Evolutionary conservation across 2,113 vertebrate genomes (phyloP).

Genomic region (Chaetodon auriga): DNA sequence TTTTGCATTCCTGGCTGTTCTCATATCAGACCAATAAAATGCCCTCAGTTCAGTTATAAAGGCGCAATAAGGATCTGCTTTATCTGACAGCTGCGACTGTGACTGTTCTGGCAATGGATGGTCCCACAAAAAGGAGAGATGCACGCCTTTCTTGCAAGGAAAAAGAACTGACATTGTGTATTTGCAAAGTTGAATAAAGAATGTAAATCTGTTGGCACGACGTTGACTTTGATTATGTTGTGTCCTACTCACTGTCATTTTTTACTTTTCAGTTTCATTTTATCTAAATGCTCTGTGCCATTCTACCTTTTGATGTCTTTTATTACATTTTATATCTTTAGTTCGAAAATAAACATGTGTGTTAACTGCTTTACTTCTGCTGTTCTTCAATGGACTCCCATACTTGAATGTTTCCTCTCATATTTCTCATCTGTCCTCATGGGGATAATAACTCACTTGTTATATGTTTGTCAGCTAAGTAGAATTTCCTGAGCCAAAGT

Average conservation of each 20-base stretch:
- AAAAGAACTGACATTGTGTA: neutral
- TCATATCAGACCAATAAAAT: slow-evolving; percentile 5
- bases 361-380: neutral
- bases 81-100: neutral
- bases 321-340: neutral
- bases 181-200: neutral
- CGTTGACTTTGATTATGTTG: neutral
- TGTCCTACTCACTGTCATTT: neutral
- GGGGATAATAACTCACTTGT: slow-evolving; percentile 32
- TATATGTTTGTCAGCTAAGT: slow-evolving; percentile 30
- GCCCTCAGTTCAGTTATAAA: neutral
- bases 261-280: neutral
- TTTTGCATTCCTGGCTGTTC: neutral
- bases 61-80: neutral
- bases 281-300: neutral
- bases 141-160: neutral
- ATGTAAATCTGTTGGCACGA: neutral
- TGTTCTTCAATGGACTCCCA: neutral
- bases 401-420: neutral
- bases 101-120: neutral
- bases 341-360: neutral
- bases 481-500: slow-evolving; percentile 11
- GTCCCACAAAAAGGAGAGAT: neutral
- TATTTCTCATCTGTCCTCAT: slow-evolving; percentile 14
- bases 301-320: neutral